Evolutionary conservation across 2,113 vertebrate genomes (phyloP), one percentile per base, ranked within the genome.

Genomic region (Collichthys lucidus): DNA sequence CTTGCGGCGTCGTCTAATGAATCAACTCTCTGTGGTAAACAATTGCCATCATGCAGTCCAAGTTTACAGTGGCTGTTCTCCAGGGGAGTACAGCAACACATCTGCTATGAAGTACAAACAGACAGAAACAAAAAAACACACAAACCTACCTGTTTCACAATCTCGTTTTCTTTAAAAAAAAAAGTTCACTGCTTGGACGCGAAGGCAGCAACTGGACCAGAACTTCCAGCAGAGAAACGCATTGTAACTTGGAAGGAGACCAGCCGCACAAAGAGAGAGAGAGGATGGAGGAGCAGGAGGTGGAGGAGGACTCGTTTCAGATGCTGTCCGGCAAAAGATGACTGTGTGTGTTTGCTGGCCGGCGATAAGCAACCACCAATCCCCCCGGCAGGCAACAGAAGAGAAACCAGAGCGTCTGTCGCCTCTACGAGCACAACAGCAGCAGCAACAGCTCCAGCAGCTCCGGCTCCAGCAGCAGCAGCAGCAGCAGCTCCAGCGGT

Each of bases 131-230:
- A 31, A 31, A 31, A 31, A 6, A 35, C 1, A 40, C 35, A 40
- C 31, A 42, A 63, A 88, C 82, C 57, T 88, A 94, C 94, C 91
- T 93, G 86, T 80, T 85, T 87, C n/a, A 65, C 89, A 77, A 82
- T 87, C 12, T 31, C 1, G 72, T 63, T 29, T 29, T 26, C 0
- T 31, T 31, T 31, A 6, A 31, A n/a, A n/a, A 7, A 70, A 77
- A 85, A 92, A 91, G 88, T 93, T 93, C 91, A 91, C 71, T 74
- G 88, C 81, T 80, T 24, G 74, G 77, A 82, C 50, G 31, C 59
- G 31, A 73, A 78, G 50, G 79, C 87, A 79, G 77, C 77, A 15
- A 53, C 81, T 66, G 83, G 78, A 86, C 35, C 79, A 22, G 66
- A 74, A 80, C 66, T 44, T 49, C 83, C 79, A 59, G 80, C 62